A percentile compares a stretch with the other conserved stretches of the same genome.
phyloP scores from a whole-genome alignment of 2,888 invertebrate species.

The Sipha maydis region DNA sequence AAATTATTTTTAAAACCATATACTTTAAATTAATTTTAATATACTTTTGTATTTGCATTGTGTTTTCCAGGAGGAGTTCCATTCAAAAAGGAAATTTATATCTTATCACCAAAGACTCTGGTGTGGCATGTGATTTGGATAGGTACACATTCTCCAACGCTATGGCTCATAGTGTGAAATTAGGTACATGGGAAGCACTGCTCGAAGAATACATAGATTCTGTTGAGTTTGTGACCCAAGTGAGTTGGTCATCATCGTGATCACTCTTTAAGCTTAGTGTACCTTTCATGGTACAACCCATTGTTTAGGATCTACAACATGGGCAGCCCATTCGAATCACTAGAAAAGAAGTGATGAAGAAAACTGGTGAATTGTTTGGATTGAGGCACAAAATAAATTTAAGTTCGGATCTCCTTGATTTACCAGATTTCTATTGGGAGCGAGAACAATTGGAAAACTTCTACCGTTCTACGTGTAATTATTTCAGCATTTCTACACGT shows the following conservation, averaged over 20 bases:
- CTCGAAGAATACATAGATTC: conserved; percentile 85
- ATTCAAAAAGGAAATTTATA: conserved; percentile 70
- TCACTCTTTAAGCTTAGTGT: not conserved
- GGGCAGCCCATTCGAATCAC: conserved; percentile 79
- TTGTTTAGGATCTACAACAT: conserved; percentile 75
- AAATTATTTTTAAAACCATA: no score
- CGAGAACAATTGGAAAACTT: conserved; percentile 86
- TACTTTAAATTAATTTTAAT: no score
- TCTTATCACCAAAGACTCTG: conserved; percentile 72
- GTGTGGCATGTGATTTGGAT: conserved; percentile 73
- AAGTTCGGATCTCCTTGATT: conserved; percentile 92
- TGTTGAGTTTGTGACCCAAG: conserved; percentile 81
- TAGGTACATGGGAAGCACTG: conserved; percentile 93
- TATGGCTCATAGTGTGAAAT: conserved; percentile 90
- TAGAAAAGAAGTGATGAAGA: conserved; percentile 77
- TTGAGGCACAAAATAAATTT: conserved; percentile 90
- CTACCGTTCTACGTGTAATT: conserved; percentile 83
- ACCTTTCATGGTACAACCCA: not conserved
- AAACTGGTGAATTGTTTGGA: conserved; percentile 89
- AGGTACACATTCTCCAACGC: conserved; percentile 96
- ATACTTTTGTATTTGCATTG: not conserved
- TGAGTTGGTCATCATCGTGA: conserved; percentile 58
- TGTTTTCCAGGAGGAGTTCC: conserved; percentile 68
- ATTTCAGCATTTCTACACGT: conserved; percentile 85
- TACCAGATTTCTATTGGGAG: conserved; percentile 99